phyloP scores from a whole-genome alignment of 2,888 invertebrate genomes.

The Melanostoma scalare region DNA sequence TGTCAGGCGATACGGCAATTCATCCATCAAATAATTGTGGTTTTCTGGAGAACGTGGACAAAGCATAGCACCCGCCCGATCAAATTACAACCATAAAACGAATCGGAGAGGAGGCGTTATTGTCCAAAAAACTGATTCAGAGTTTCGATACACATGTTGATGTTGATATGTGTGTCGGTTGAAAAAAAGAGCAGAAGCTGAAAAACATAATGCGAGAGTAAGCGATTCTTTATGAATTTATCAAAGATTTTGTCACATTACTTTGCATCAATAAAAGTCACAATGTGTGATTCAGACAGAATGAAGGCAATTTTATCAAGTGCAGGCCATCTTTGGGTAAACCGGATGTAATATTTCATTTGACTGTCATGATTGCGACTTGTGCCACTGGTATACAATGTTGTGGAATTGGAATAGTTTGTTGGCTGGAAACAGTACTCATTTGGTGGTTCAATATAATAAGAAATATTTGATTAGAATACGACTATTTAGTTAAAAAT shows the following conservation, averaged over 20 bases:
- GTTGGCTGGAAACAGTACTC: too few relatives aligned
- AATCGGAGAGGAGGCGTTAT: conserved; percentile 53
- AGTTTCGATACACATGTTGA: conserved; percentile 19
- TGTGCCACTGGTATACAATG: too few relatives aligned
- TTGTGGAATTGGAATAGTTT: too few relatives aligned
- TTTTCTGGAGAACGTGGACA: conserved; percentile 56
- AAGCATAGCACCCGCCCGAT: conserved; percentile 51
- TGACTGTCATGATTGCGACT: not conserved
- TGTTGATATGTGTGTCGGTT: conserved; percentile 17
- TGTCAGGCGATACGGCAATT: conserved; percentile 45
- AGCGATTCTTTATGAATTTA: conserved; percentile 67
- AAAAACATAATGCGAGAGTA: not conserved
- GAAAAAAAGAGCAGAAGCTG: conserved; percentile 22
- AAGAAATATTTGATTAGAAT: too few relatives aligned
- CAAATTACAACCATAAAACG: conserved; percentile 31
- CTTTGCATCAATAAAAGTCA: conserved; percentile 67
- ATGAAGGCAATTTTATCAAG: conserved; percentile 27
- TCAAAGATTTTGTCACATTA: conserved; percentile 68
- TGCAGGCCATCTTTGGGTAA: conserved; percentile 11
- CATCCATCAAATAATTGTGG: conserved; percentile 64
- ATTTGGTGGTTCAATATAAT: too few relatives aligned
- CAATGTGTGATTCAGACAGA: conserved; percentile 49
- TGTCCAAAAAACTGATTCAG: conserved; percentile 55
- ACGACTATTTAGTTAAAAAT: too few relatives aligned
- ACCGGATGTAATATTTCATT: conserved; percentile 47